Percentiles rank a stretch among this genome's conserved stretches.
Conservation (phyloP, 2,113 vertebrate species). For the Oncorhynchus kisutch region DNA sequence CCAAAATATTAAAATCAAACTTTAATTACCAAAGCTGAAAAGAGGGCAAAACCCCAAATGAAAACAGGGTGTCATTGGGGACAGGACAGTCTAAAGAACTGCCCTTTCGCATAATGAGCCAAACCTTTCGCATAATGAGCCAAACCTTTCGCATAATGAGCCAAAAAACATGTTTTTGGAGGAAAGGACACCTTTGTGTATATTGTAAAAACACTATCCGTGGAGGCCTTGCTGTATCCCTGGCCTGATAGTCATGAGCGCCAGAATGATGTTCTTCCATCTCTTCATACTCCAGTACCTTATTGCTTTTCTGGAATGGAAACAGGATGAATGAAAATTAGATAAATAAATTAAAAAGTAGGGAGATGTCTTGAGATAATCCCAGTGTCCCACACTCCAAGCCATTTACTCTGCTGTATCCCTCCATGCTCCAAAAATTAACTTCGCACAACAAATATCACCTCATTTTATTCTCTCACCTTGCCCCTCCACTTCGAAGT, state of each 20-base stretch:
- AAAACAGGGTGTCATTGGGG: not conserved
- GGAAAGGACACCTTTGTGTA: no score
- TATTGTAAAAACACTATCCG: not conserved
- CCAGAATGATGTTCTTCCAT: not conserved
- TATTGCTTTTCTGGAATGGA: conserved; percentile 53
- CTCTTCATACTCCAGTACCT: conserved; percentile 11
- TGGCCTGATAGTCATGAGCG: not conserved
- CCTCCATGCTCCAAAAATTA: no score
- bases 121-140: no score
- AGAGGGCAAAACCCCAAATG: not conserved
- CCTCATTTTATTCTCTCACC: conserved; percentile 57
- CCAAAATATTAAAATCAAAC: not conserved
- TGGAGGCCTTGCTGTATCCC: not conserved
- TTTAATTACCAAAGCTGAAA: not conserved
- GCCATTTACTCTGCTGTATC: no score
- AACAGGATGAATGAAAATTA: not conserved
- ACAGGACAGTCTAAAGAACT: conserved; percentile 1
- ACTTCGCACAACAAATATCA: not conserved
- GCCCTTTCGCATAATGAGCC: no score
- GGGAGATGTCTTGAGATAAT: no score
- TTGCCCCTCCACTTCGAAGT: conserved; percentile 85
- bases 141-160: no score
- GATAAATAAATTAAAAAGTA: not conserved
- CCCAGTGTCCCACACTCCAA: no score
- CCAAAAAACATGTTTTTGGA: no score